Conservation (phyloP, 2,113 vertebrate species). For the Pseudonaja textilis region DNA sequence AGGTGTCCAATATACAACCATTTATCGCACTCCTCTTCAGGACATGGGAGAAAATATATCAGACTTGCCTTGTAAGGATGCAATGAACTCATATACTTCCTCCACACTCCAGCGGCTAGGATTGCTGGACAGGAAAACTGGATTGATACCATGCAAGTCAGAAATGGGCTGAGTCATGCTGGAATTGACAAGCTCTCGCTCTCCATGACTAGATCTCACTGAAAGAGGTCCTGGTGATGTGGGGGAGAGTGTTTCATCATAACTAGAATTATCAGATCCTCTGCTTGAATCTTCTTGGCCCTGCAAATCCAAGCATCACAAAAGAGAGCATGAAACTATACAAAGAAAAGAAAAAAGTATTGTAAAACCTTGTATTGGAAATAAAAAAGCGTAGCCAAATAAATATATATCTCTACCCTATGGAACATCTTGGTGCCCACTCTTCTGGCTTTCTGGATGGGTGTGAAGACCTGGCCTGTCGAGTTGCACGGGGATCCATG, state of each 20-base stretch:
- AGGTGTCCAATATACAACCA: neutral
- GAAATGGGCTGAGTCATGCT: constrained; percentile 76
- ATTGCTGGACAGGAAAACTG: constrained; percentile 85
- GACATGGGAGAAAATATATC: neutral
- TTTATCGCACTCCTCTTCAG: neutral
- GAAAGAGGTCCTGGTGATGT: constrained; percentile 86
- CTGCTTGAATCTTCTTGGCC: constrained; percentile 93
- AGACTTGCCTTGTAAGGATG: constrained; percentile 88
- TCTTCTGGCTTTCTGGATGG: neutral
- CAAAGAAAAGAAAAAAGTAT: neutral
- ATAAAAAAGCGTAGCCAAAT: neutral
- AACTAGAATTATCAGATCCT: constrained; percentile 90
- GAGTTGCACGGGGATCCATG: neutral
- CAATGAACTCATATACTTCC: constrained; percentile 94
- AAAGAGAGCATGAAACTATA: neutral
- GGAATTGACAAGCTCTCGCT: constrained; percentile 73
- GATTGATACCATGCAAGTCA: constrained; percentile 83
- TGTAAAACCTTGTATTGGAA: neutral
- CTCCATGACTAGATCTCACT: constrained; percentile 79
- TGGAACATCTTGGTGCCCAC: neutral
- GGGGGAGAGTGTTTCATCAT: constrained; percentile 87
- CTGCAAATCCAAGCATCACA: constrained; percentile 55
- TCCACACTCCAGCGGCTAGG: constrained; percentile 93
- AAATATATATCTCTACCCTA: neutral
- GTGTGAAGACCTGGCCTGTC: neutral